A percentile compares a stretch with the other conserved stretches of the same genome.
These are phyloP conservation scores for Muntiacus muntjak DNA, from an alignment of 2,113 vertebrate species.

Conservation along the genomic window DNA sequence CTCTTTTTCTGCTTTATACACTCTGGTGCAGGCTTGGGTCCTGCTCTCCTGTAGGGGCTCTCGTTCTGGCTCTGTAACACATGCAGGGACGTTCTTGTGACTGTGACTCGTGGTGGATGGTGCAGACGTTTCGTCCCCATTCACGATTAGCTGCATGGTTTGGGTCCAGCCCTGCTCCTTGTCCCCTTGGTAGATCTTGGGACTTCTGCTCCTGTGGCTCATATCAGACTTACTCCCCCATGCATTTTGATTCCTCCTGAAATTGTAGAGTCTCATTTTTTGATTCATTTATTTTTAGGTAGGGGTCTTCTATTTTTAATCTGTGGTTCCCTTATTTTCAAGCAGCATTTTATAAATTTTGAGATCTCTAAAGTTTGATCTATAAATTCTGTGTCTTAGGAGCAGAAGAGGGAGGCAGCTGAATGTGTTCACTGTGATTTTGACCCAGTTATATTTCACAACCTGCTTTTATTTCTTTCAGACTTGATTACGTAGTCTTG, in stretches of 20 bases:
- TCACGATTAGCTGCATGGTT: neutral
- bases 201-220: neutral
- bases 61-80: neutral
- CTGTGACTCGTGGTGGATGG: neutral
- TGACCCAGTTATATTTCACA: constrained; percentile 32
- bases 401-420: neutral
- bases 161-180: neutral
- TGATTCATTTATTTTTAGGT: neutral
- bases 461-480: neutral
- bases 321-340: neutral
- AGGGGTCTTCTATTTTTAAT: neutral
- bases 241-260: neutral
- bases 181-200: no score
- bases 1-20: neutral
- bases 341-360: neutral
- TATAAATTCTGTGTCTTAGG: neutral
- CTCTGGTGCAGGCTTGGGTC: neutral
- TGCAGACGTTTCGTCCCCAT: neutral
- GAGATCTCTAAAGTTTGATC: neutral
- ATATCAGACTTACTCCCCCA: neutral
- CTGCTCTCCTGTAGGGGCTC: neutral
- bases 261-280: neutral
- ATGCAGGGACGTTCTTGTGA: neutral
- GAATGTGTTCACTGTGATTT: neutral
- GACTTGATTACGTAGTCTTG: neutral